Percentiles rank a stretch among this genome's conserved stretches.
These are phyloP conservation scores for Ochropacha duplaris DNA, from an alignment of 2,888 invertebrate species.

Conservation along the genomic window DNA sequence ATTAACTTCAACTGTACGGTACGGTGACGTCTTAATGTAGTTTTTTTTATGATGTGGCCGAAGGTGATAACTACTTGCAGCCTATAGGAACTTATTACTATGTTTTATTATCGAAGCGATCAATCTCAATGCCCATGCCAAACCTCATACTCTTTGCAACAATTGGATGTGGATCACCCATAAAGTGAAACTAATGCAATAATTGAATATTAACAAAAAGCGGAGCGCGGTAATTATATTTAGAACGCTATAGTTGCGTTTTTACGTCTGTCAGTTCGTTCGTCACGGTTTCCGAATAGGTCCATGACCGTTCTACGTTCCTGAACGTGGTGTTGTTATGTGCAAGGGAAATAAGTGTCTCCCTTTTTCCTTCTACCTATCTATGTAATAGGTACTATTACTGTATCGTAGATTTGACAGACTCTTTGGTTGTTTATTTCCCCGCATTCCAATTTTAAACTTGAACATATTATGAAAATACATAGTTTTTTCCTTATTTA, in stretches of 20 bases:
- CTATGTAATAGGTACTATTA: not conserved
- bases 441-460: not conserved
- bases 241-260: constrained; percentile 10
- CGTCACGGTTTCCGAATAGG: constrained; percentile 30
- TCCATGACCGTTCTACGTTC: constrained; percentile 26
- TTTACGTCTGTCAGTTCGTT: constrained; percentile 6
- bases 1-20: too few species aligned
- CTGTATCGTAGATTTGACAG: not conserved
- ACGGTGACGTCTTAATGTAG: too few species aligned
- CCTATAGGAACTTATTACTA: too few species aligned
- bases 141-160: not conserved
- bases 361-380: not conserved
- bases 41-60: too few species aligned
- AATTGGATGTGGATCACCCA: constrained; percentile 27
- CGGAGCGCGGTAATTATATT: constrained; percentile 28
- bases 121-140: too few species aligned
- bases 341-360: not conserved
- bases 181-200: constrained; percentile 27
- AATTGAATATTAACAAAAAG: constrained; percentile 30
- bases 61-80: too few species aligned
- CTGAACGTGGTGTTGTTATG: not conserved
- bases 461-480: too few species aligned
- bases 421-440: too few species aligned
- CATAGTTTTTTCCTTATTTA: not conserved
- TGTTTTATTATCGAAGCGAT: too few species aligned